Base-by-base conservation (phyloP, 2,797 vertebrate species). In the Naso thynnoides region DNA sequence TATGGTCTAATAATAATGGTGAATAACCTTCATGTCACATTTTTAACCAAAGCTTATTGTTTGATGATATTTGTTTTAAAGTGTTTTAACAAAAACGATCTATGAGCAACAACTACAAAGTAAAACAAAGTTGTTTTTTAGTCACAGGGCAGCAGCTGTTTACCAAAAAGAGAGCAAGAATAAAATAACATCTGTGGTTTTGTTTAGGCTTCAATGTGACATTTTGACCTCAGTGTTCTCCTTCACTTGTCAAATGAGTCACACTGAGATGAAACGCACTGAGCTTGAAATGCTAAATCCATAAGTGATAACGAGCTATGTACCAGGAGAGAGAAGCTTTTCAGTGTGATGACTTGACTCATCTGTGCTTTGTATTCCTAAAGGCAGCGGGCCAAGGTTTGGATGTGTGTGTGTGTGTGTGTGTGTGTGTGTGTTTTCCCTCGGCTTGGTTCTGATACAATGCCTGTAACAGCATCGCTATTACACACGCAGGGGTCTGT, bases 401-500 rank as follows among this genome's bases (percentile, higher is more conserved):
- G 21, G 53, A 14, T 71, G 49, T 8, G 38, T 62, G 69, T 55
- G 66, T 54, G 2, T 33, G 31, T 73, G 52, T 71, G 49, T 8
- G 38, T 62, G 69, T 55, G 66, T 54, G 2, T 33, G 31, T 73
- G 52, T n/a, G 52, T 56, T 18, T 41, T 65, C 15, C 42, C 16
- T 19, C 27, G 27, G 33, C 69, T 49, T 26, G 36, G 49, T 45
- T 72, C 61, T 61, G 53, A 75, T 66, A 53, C 76, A 16, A 19
- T 38, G 76, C 61, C 50, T 63, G 19, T 38, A 69, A 64, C 60
- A 74, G 68, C 76, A 31, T 9, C 0, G 23, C 58, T 21, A 42
- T 75, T 26, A 50, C 67, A 63, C 67, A 73, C 53, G 5, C 61
- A 60, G 57, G 44, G 69, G 56, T 77, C 80, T 70, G 82, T 36